Evolutionary conservation across 2,113 vertebrate species (phyloP), one percentile per base, ranked within the genome.

Genomic region (Ploceus nigricollis): DNA sequence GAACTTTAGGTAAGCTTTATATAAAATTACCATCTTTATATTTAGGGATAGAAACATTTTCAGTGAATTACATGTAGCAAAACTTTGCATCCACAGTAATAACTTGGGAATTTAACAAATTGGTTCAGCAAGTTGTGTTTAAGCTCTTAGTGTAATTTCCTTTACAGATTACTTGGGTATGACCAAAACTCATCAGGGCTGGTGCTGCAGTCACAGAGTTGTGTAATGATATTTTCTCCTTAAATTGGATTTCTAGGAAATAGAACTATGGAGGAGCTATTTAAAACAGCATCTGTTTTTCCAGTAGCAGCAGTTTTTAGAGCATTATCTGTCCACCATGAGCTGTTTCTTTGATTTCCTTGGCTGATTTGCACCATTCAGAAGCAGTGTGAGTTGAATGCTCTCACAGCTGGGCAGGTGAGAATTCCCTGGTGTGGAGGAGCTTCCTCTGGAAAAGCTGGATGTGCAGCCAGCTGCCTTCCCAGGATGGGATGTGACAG

Each of bases 1-100:
- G 84, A 98, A 98, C 87, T 94, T 97, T 35, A 98, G 98, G 98
- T 98, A 97, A 98, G 96, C 40, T 92, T 94, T 64, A 16, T 65
- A 37, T 39, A 35, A 47, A 82, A 16, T 79, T 20, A 12, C 66
- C 48, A 6, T 69, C 18, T 87, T 90, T 80, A 25, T 33, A 8
- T 47, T 80, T 44, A 65, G 53, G 65, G 50, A 50, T 60, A 39
- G 56, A 48, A 92, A 45, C 20, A 2, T 72, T 87, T 82, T 53
- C 72, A 64, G n/a, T 31, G 42, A 61, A 45, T 77, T 77, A 4
- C 4, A 4, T 4, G 25, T 20, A 82, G 65, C 56, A 65, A 45
- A 89, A 61, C 30, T 85, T 82, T 69, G 17, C 66, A 60, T n/a
- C 33, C 33, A 18, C 44, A 45, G 54, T 47, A 70, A 35, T 53